Evolutionary conservation across 2,888 invertebrate species (phyloP).

Genomic region (Agrochola lota): DNA sequence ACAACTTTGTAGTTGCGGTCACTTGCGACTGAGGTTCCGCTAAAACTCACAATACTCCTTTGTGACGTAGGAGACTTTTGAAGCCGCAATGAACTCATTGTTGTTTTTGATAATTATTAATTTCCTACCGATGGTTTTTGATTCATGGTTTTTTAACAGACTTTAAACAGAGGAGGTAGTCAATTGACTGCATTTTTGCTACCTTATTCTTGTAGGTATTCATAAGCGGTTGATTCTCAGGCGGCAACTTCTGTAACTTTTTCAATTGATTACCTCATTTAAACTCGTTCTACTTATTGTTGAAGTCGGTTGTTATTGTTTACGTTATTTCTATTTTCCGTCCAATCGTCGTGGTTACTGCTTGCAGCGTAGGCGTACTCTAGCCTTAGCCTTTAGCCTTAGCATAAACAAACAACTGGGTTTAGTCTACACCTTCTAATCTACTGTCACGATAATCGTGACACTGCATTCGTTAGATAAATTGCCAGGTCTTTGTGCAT

Average conservation of each 20-base stretch:
- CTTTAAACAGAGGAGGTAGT: neutral
- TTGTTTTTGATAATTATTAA: slow-evolving; percentile 12
- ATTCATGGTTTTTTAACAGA: neutral
- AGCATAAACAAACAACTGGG: slow-evolving; percentile 44
- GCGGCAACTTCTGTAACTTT: neutral
- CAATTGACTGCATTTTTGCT: neutral
- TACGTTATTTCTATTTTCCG: neutral
- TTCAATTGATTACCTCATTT: neutral
- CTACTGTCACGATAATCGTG: slow-evolving; percentile 59
- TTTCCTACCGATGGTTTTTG: neutral
- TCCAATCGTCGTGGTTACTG: slow-evolving; percentile 11
- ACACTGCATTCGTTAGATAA: slow-evolving; percentile 54
- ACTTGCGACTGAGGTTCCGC: slow-evolving; percentile 34
- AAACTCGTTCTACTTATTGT: slow-evolving; percentile 11
- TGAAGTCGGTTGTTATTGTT: neutral
- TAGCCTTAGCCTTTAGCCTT: slow-evolving; percentile 51
- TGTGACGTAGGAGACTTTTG: slow-evolving; percentile 35
- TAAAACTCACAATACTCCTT: slow-evolving; percentile 38
- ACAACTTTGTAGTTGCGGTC: slow-evolving; percentile 55
- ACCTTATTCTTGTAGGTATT: neutral
- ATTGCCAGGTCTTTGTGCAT: slow-evolving; percentile 48
- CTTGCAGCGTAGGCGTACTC: slow-evolving; percentile 34
- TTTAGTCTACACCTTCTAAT: slow-evolving; percentile 57
- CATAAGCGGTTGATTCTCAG: neutral
- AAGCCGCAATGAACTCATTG: slow-evolving; percentile 25